Conservation (phyloP, 2,797 vertebrate genomes). For the Gastrophryne carolinensis region DNA sequence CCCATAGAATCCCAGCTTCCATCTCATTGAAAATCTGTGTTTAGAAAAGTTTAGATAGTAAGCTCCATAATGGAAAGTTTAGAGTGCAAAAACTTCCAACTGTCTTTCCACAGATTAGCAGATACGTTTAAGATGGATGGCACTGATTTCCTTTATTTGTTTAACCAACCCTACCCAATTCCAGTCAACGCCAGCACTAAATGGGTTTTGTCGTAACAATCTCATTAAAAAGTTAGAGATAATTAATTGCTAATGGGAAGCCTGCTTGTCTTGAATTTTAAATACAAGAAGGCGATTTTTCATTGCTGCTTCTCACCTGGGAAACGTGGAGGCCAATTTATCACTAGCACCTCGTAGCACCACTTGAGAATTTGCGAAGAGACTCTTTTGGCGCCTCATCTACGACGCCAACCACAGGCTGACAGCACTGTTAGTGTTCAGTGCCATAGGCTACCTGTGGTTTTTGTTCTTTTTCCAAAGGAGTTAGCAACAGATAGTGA, state of each 20-base stretch:
- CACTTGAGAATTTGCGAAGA: too few relatives aligned
- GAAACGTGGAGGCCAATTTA: too few relatives aligned
- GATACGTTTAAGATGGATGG: not conserved
- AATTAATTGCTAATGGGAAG: constrained; percentile 20
- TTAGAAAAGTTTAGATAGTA: too few relatives aligned
- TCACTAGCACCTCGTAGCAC: too few relatives aligned
- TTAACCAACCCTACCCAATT: constrained; percentile 12
- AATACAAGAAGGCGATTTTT: constrained; percentile 3
- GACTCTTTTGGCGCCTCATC: too few relatives aligned
- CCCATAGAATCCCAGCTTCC: too few relatives aligned
- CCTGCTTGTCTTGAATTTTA: constrained; percentile 5
- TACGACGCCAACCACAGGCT: too few relatives aligned
- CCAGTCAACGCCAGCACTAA: not conserved
- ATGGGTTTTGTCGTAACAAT: constrained; percentile 1
- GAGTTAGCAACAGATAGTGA: too few relatives aligned
- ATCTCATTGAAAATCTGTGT: too few relatives aligned
- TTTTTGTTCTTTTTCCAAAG: too few relatives aligned
- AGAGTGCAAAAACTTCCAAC: not conserved
- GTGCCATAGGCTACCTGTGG: too few relatives aligned
- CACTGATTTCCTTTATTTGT: not conserved
- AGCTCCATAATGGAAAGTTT: not conserved
- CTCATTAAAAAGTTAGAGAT: constrained; percentile 12
- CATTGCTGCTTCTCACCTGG: constrained; percentile 6
- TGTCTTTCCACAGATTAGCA: not conserved
- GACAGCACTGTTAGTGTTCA: too few relatives aligned